Evolutionary conservation across 35 echinoderm and acorn worm species (phyloP).

Genomic region (Patiria miniata): DNA sequence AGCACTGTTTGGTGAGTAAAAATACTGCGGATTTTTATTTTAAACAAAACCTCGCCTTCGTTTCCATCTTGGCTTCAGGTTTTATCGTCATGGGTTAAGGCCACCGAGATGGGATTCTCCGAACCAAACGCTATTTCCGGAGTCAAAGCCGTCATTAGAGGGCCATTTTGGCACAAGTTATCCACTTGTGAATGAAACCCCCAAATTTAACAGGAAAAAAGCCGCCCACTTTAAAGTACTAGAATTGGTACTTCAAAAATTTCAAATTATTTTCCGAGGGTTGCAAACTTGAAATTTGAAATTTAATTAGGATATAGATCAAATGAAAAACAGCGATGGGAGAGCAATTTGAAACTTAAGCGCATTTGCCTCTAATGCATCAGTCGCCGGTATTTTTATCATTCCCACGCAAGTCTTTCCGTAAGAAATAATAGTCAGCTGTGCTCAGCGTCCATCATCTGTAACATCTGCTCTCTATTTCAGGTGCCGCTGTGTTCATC

Average conservation of each 20-base stretch:
- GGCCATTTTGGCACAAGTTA: neutral
- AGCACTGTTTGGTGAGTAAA: slow-evolving; percentile 78
- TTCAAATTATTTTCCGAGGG: too few relatives aligned
- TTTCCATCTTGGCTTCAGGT: too few relatives aligned
- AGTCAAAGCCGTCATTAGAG: neutral
- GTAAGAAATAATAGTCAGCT: too few relatives aligned
- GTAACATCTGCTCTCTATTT: neutral
- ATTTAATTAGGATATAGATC: too few relatives aligned
- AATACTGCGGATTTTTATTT: neutral
- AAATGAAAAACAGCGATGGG: too few relatives aligned
- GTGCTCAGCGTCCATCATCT: too few relatives aligned
- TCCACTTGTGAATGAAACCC: neutral
- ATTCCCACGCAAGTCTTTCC: too few relatives aligned
- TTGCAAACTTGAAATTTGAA: too few relatives aligned
- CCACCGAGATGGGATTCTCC: neutral
- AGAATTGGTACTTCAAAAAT: neutral
- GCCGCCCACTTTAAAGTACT: neutral
- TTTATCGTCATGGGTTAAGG: neutral
- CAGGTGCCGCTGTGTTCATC: slow-evolving; percentile 80
- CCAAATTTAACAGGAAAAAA: too few relatives aligned
- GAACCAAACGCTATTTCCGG: neutral
- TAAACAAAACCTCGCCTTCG: neutral
- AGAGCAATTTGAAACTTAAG: too few relatives aligned
- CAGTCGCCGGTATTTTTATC: too few relatives aligned
- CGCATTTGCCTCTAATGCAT: too few relatives aligned